A percentile compares a stretch with the other conserved stretches of the same genome.
Conservation (phyloP, 2,888 invertebrate species). For the Anaspis maculata region DNA sequence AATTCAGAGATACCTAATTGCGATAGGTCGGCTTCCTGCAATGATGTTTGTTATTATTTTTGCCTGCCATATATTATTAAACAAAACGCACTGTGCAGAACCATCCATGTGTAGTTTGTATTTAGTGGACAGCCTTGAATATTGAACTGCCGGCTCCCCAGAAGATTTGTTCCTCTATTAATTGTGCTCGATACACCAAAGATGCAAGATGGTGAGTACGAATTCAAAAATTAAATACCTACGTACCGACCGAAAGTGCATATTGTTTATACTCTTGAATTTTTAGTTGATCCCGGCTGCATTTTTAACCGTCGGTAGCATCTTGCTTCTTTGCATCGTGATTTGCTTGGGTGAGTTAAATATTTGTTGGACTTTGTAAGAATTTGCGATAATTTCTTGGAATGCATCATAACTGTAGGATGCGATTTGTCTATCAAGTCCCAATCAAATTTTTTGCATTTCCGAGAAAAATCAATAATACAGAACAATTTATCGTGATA, state of each 20-base stretch:
- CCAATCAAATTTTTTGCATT: too few species aligned
- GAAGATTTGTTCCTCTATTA: slow-evolving; percentile 7
- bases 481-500: too few species aligned
- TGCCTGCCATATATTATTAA: slow-evolving; percentile 13
- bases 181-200: slow-evolving; percentile 7
- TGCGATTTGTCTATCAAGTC: too few species aligned
- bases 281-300: too few species aligned
- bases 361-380: slow-evolving; percentile 1
- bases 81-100: slow-evolving; percentile 15
- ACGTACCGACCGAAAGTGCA: too few species aligned
- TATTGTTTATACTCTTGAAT: too few species aligned
- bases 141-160: slow-evolving; percentile 22
- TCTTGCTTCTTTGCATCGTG: slow-evolving; percentile 1
- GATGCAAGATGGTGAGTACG: slow-evolving; percentile 10
- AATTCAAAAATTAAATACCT: background rate
- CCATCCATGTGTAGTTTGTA: slow-evolving; percentile 25
- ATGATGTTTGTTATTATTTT: slow-evolving; percentile 11
- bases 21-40: too few species aligned
- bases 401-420: too few species aligned
- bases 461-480: too few species aligned
- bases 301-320: too few species aligned
- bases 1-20: too few species aligned
- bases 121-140: slow-evolving; percentile 28
- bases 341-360: background rate
- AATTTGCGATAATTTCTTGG: background rate